Evolutionary conservation across 2,113 vertebrate genomes (phyloP), one percentile per base, ranked within the genome.

Genomic region (Vicugna pacos): DNA sequence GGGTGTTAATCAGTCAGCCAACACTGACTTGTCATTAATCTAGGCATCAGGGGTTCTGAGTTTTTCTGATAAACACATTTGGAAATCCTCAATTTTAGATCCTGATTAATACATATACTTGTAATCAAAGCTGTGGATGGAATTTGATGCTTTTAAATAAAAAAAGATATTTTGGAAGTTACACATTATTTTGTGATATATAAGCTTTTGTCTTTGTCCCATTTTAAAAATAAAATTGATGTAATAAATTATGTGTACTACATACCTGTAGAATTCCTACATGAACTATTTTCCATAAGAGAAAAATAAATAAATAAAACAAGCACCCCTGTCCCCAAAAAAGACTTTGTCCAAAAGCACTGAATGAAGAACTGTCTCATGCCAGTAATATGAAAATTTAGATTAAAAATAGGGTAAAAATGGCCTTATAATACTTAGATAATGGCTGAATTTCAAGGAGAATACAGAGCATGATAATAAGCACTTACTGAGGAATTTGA

Each of bases 261-360:
- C 4, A 80, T 69, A 69, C 1, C 4, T 65, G 0, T 81, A 54
- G 30, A 54, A 86, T 56, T 3, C n/a, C 3, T 84, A 85, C 0
- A 15, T 58, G 30, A 28, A 32, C 10, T 6, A 35, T 90, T 42
- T n/a, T 13, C 14, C 17, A 22, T 50, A 24, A 58, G 0, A 64
- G 52, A 30, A 38, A 94, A 90, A 35, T 42, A 42, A 86, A 7
- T 10, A 28, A 62, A 3, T 1, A 62, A 88, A 72, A 48, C 1
- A 62, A 93, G 2, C 3, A 50, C 0, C 10, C 1, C 3, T 11
- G 0, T 4, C 19, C 4, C 0, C 0, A 11, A 28, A 56, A 35
- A 76, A 42, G 0, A 65, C 3, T 81, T 82, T 67, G 70, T 67
- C 76, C 1, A 15, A 69, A 92, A 75, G 0, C 1, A 58, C 42